Base-by-base conservation (phyloP, 2,888 invertebrate species). In the Malachius bipustulatus region DNA sequence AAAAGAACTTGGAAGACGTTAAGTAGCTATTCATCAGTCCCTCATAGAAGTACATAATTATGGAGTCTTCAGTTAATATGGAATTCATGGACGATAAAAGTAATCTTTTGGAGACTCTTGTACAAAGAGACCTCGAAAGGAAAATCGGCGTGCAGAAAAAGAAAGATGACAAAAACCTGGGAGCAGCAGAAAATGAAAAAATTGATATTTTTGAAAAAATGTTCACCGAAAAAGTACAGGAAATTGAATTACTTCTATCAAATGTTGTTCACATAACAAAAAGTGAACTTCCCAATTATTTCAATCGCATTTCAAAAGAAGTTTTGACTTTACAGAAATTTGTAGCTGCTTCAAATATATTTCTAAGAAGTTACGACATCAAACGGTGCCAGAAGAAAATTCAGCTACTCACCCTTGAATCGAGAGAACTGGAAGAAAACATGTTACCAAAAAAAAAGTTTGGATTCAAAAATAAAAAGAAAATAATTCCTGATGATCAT, bases 391-490 rank as follows among this genome's bases (percentile, higher is more conserved):
- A 85, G 51, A 76, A 79, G 47, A 70, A 70, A 13, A 65, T 85
- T 2, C 80, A 83, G 53, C 71, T 76, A 37, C 56, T 89, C 26
- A 77, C 78, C 49, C 67, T 67, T n/a, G 72, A 75, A 56, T 73
- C 77, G 28, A 75, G 78, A 34, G 77, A 80, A 42, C 63, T 79
- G 16, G 84, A 87, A 57, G 71, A 77, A 13, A 68, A 69, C 37
- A 66, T 85, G 45, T 59, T 85, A 36, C 89, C 89, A 1, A 81
- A 84, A 50, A 87, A 85, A 55, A 88, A 83, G 56, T 90, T 89
- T 65, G 82, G 84, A 1, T 90, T 89, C 51, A 82, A 80, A 46
- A 77, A 74, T 50, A 80, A 77, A 42, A 56, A 55, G 41, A 52
- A 58, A 26, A 51, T 62, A 36, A 59, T 62, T 34, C 64, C 59